Base-by-base conservation (phyloP, 2,113 vertebrate species). In the human (Homo sapiens) region DNA sequence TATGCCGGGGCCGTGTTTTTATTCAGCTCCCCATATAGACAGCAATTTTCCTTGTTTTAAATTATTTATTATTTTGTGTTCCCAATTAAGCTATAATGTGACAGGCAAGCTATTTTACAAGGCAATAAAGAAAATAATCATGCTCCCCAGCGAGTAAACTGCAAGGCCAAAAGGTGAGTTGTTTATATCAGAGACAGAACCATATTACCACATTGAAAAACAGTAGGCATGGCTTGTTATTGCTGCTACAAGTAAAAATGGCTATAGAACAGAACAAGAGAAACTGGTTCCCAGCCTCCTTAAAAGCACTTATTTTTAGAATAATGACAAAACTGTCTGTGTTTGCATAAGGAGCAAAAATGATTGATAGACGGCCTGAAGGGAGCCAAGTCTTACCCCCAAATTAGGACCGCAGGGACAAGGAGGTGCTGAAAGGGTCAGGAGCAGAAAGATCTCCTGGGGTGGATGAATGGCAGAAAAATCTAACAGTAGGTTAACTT, bases 241-340 rank as follows among this genome's bases (percentile, higher is more conserved):
- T 96, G 91, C 97, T 85, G 18, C 95, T 94, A 11, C 94, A 90
- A 98, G 85, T 93, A 93, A 97, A 98, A 98, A 85, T 94, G 97
- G 57, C 88, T 4, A 75, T 35, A 3, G n/a, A 94, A 96, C 96
- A 97, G 73, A 96, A 94, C 97, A 89, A 97, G 98, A 97, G 90
- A 92, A 94, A 98, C 98, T 85, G 96, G 98, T 98, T 96, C 79
- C 96, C 96, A 95, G 85, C 95, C 89, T 97, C 96, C 97, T 96
- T 94, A 96, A 97, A 98, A 98, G 92, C 72, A 50, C 90, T 97
- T 98, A 98, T 98, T 98, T 98, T 98, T 98, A 98, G 97, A 95
- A 94, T 98, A 98, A 98, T 98, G 98, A 96, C 98, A 98, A 98
- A 98, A 98, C 97, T 98, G 98, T 97, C 98, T 98, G 97, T 98